Base-by-base conservation (phyloP, 1,140 invertebrate species). In the Batillaria attramentaria region DNA sequence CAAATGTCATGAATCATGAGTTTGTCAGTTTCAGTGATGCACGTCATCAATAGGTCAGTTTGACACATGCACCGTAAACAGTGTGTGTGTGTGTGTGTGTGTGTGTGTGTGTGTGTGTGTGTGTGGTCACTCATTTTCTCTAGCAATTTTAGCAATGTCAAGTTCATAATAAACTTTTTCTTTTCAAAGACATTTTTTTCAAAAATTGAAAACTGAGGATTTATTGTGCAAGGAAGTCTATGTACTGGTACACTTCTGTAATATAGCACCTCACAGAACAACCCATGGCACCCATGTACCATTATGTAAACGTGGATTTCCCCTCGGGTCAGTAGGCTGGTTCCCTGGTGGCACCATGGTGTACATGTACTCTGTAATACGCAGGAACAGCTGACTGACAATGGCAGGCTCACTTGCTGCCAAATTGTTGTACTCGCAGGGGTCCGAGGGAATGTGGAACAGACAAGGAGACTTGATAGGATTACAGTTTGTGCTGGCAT, bases 401-500 rank as follows among this genome's bases (percentile, higher is more conserved):
- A 88, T 77, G 35, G 83, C 79, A 35, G 84, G 82, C 31, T 86
- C 91, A 60, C 91, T 94, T 93, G 91, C 84, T 3, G 95, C 94
- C 8, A 97, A 86, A 89, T 97, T 97, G 74, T 93, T 92, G 28
- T 91, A 92, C 91, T 98, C 97, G 88, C 97, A 98, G 6, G 97
- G 97, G 92, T 98, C 97, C 37, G 92, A 84, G 0, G 91, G 84
- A 33, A 98, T 92, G 87, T 98, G 94, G 86, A 95, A 97, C 1
- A 98, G 92, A 87, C 97, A 98, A 0, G 95, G 93, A 33, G 90
- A 86, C 60, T 91, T 84, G 0, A 94, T 83, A 0, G 95, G 94
- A 50, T 92, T 87, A 88, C 96, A 97, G 75, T 85, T 87, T 10
- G 68, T 81, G 18, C 77, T 80, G 31, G 84, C 86, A 70, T 90